Base-by-base conservation (phyloP, 2,888 invertebrate genomes). In the Elysia crispata region DNA sequence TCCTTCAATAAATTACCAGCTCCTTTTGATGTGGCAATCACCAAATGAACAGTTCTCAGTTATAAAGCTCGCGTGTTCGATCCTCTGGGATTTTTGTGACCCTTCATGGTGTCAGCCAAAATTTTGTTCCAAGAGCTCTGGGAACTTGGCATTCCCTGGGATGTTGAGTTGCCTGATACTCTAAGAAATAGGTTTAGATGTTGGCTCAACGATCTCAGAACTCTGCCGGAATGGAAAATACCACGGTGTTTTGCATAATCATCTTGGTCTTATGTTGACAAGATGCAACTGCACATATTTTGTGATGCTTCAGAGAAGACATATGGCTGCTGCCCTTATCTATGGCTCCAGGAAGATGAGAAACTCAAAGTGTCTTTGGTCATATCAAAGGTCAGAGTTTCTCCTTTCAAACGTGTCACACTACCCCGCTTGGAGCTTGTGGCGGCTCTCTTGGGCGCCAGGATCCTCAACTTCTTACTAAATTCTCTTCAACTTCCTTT, bases 71-170 rank as follows among this genome's bases (percentile, higher is more conserved):
- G 23, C 20, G 1, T 50, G 28, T 73, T 73, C 23, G 50, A 73
- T 25, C 50, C 73, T 73, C 33, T 73, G 50, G 23, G 73, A 20
- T 74, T 74, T 28, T 31, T 57, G 18, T 30, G 30, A 18, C 25
- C 74, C 25, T 74, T 74, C 60, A 57, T 33, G n/a, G 57, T 74
- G 28, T 30, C 57, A 18, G 74, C 57, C n/a, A 74, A 74, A 31
- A 30, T 49, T 15, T 33, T 74, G 57, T 57, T 74, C 31, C 60
- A 74, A 33, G 31, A 60, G 23, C 23, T 74, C 28, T 74, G 74
- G 60, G 13, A 20, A 57, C 31, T 74, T 5, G 74, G 74, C 28
- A n/a, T 74, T 30, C 28, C 6, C 57, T 60, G 73, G 73, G 25
- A 50, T 73, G n/a, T 20, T 18, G 73, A 50, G 49, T 15, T 73